Evolutionary conservation across 1,140 invertebrate genomes (phyloP), one percentile per base, ranked within the genome.

Genomic region (Steinernema khuongi): DNA sequence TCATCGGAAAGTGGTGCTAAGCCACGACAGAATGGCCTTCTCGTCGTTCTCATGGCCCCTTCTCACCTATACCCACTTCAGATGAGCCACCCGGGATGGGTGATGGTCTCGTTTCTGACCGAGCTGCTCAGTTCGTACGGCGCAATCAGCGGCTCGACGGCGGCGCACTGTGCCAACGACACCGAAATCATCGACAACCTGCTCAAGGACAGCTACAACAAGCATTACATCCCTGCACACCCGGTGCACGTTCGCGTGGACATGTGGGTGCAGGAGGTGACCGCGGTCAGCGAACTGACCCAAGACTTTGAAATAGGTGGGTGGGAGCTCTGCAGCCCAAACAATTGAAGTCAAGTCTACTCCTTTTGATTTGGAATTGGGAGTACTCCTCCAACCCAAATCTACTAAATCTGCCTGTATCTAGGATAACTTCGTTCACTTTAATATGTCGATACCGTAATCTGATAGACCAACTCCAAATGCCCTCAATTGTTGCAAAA

Each of bases 231-330:
- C 33, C 83, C 83, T 11, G 31, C 82, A 33, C 83, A 84, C 78
- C 83, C 84, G 17, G 83, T 85, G 7, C 77, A 75, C 32, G 84
- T 84, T 26, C 76, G 82, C 18, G 82, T 84, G 1, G 82, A 83
- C 36, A 85, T 84, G 84, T 84, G 83, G 81, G 77, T 80, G 14
- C 80, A 81, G 33, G 80, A 81, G 74, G 81, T 82, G 28, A 81
- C 81, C 31, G 76, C 81, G 17, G 81, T 84, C 1, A 79, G 76
- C 14, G 83, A 84, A 74, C 31, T 85, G 67, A 84, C 83, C n/a
- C 84, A 85, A 44, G 83, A 84, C 71, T 84, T 84, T 75, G 83
- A 84, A 74, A 84, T 84, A 36, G 83, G 83, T 84, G 71, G 69
- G 74, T 29, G 19, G 1, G 19, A 72, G n/a, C n/a, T n/a, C n/a